Base-by-base conservation (phyloP, 2,888 invertebrate species). In the Tachina lurida region DNA sequence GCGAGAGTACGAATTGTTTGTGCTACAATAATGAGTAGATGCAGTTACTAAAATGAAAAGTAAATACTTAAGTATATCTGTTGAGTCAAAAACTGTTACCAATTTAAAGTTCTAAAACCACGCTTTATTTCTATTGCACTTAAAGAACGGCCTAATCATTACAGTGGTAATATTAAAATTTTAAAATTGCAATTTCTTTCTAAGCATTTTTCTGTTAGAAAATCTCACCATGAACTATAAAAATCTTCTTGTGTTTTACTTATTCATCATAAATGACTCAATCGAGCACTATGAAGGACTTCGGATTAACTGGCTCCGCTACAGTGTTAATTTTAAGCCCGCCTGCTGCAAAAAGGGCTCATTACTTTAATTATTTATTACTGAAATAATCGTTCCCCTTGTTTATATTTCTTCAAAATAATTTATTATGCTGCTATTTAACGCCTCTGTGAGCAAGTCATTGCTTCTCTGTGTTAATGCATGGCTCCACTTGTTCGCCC, bases 351-450 rank as follows among this genome's bases (percentile, higher is more conserved):
- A 12, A 13, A 13, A 12, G 12, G 12, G 12, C 3, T 63, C 22
- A 49, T 67, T 31, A 15, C 47, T 31, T 67, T 31, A 47, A 17
- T 67, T 67, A 65, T 65, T 19, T 19, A 47, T 45, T 43, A 15
- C 15, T 45, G 22, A 49, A 74, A 62, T 62, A 19, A 71, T 19
- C 58, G 43, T 39, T 56, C 31, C 65, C 17, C 65, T 45, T 45
- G 49, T 17, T 22, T 65, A 12, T 52, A 45, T 9, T 15, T 45
- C 56, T 56, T 10, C 13, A 5, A 65, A 63, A 58, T 76, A 76
- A 76, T 56, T 67, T 47, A 76, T 76, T 45, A 76, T 65, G 56
- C 45, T 45, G 45, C 22, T 45, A 56, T 76, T 65, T 65, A 45
- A 76, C 47, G 76, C 56, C 52, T 74, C 41, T 22, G 12, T 74